A percentile compares a stretch with the other conserved stretches of the same genome.
Evolutionary conservation across 2,797 vertebrate genomes (phyloP).

Genomic region (Gephyroberyx darwinii): DNA sequence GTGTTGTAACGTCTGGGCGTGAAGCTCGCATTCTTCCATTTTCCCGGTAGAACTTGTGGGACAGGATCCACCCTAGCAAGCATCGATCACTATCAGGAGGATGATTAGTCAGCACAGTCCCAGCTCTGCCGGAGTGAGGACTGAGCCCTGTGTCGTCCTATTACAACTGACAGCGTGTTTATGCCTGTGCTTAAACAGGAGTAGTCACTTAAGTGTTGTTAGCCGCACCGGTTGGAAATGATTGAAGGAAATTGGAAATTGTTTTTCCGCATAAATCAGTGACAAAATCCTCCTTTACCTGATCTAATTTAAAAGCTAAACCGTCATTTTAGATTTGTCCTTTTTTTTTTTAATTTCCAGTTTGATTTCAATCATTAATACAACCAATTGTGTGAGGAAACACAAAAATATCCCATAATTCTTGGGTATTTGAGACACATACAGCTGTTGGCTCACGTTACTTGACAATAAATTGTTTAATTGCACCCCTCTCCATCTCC

Average conservation of each 20-base stretch:
- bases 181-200: neutral
- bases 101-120: conserved; percentile 88
- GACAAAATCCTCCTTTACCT: neutral
- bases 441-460: conserved; percentile 13
- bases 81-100: conserved; percentile 88
- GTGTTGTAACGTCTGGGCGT: conserved; percentile 87
- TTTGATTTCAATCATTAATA: neutral
- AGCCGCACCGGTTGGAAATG: neutral
- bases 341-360: neutral
- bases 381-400: neutral
- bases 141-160: neutral
- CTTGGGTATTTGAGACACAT: neutral
- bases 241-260: neutral
- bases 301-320: conserved; percentile 1
- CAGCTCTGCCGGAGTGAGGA: conserved; percentile 71
- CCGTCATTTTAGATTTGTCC: neutral
- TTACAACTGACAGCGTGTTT: neutral
- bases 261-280: neutral
- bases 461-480: conserved; percentile 8
- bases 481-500: neutral
- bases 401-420: neutral
- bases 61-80: conserved; percentile 85
- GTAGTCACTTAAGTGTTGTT: neutral
- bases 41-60: conserved; percentile 85
- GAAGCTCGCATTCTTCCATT: conserved; percentile 86